phyloP scores from a whole-genome alignment of 2,797 vertebrate genomes.

The Melanotaenia boesemani region DNA sequence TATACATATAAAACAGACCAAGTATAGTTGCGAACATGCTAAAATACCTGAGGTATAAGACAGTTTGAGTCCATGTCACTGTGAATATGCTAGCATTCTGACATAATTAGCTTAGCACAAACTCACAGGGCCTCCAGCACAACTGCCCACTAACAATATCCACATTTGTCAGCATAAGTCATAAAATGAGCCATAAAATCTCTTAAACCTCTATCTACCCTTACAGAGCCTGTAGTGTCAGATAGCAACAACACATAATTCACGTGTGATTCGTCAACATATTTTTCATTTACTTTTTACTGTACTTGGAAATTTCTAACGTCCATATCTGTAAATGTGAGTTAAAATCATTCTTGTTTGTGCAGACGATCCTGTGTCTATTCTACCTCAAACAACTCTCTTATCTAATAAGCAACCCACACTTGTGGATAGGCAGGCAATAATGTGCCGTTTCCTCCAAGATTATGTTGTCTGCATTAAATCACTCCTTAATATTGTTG shows the following conservation, averaged over 20 bases:
- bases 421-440: neutral
- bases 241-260: neutral
- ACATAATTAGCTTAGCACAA: neutral
- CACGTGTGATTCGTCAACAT: neutral
- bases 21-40: too few relatives aligned
- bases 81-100: neutral
- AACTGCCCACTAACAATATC: neutral
- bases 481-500: conserved; percentile 30
- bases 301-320: neutral
- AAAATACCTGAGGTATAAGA: too few relatives aligned
- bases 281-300: neutral
- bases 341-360: neutral
- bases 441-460: conserved; percentile 21
- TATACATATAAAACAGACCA: too few relatives aligned
- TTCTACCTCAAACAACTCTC: neutral
- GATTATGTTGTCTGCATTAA: conserved; percentile 34
- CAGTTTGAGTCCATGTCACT: neutral
- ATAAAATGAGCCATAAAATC: conserved; percentile 1
- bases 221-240: neutral
- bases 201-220: neutral
- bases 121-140: neutral
- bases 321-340: neutral
- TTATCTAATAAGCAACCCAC: conserved; percentile 26
- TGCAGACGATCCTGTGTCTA: neutral
- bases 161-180: neutral